A percentile compares a stretch with the other conserved stretches of the same genome.
Evolutionary conservation across 1,140 invertebrate species (phyloP).

Genomic region (Pygmarrhopalites habei): DNA sequence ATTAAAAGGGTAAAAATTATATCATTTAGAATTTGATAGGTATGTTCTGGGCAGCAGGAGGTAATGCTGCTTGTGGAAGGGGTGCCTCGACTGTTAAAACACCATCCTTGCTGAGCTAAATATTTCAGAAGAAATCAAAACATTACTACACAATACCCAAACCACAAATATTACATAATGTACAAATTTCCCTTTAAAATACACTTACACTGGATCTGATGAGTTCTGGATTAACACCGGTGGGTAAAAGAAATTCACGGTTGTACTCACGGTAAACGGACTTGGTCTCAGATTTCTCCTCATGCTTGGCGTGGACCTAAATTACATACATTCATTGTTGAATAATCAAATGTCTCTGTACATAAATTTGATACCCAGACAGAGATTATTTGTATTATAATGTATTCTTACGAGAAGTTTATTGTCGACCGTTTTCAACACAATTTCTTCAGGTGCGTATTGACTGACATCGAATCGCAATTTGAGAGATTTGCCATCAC

Average conservation of each 20-base stretch:
- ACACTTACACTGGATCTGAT: too few species aligned
- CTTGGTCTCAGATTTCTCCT: conserved; percentile 88
- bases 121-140: too few species aligned
- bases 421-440: conserved; percentile 93
- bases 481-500: conserved; percentile 80
- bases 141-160: too few species aligned
- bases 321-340: too few species aligned
- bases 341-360: too few species aligned
- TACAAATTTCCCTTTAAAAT: too few species aligned
- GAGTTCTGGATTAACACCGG: conserved; percentile 55
- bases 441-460: conserved; percentile 86
- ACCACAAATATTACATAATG: too few species aligned
- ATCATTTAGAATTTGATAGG: conserved; percentile 25
- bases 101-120: conserved; percentile 82
- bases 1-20: too few species aligned
- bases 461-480: conserved; percentile 89
- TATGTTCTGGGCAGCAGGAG: conserved; percentile 13
- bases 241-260: conserved; percentile 85
- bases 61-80: conserved; percentile 51
- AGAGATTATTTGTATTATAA: too few species aligned
- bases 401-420: conserved; percentile 88
- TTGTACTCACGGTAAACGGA: conserved; percentile 94
- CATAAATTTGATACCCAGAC: too few species aligned
- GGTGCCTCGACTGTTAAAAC: conserved; percentile 90
- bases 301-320: conserved; percentile 91